Conservation (phyloP, 2,888 invertebrate species). For the Boloria euphrosyne region DNA sequence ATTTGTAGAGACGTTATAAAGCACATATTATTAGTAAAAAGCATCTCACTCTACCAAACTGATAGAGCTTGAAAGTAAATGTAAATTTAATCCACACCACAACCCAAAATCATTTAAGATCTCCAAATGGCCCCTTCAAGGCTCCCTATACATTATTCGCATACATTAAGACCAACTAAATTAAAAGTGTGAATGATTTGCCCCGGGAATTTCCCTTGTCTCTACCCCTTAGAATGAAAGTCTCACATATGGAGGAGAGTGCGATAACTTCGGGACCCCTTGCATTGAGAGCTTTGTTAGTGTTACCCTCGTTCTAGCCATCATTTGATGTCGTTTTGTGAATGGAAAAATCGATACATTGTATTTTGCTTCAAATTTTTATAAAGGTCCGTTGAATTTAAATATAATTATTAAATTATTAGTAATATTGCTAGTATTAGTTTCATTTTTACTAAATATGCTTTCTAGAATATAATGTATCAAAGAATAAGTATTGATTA, state of each 20-base stretch:
- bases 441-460: too few species aligned
- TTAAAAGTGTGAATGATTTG: constrained; percentile 80
- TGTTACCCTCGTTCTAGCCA: constrained; percentile 35
- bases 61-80: too few species aligned
- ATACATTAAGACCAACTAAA: constrained; percentile 80
- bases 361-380: constrained; percentile 5
- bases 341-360: constrained; percentile 14
- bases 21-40: too few species aligned
- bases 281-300: constrained; percentile 52
- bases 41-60: too few species aligned
- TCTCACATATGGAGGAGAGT: constrained; percentile 74
- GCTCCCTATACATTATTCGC: constrained; percentile 57
- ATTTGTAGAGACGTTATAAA: too few species aligned
- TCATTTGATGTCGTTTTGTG: constrained; percentile 32
- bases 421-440: too few species aligned
- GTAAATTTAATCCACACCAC: too few species aligned
- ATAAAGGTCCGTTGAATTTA: neutral
- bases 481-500: too few species aligned
- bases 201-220: constrained; percentile 55
- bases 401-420: too few species aligned
- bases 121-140: constrained; percentile 8
- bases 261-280: constrained; percentile 63
- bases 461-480: too few species aligned
- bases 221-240: constrained; percentile 59
- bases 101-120: neutral